Percentiles rank a stretch among this genome's conserved stretches.
phyloP scores from a whole-genome alignment of 2,797 vertebrate species.

The Epinephelus coioides region DNA sequence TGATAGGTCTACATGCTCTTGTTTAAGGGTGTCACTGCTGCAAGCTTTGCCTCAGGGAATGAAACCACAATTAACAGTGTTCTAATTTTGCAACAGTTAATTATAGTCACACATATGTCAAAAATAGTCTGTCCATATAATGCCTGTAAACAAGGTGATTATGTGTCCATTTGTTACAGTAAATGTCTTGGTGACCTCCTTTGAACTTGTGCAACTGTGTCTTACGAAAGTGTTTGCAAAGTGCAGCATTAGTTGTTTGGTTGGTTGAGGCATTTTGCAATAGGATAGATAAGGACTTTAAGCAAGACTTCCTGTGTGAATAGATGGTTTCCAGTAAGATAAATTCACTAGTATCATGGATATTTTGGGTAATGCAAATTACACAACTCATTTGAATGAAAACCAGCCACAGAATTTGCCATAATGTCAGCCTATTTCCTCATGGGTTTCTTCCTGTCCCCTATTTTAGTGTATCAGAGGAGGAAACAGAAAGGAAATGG shows the following conservation, averaged over 20 bases:
- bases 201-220: not conserved
- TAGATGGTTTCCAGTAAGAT: not conserved
- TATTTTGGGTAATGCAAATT: not conserved
- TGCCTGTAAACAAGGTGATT: not conserved
- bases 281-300: not conserved
- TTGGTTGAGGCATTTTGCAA: not conserved
- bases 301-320: not conserved
- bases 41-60: not conserved
- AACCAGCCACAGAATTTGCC: not conserved
- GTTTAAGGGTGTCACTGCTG: not conserved
- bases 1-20: not conserved
- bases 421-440: conserved; percentile 25
- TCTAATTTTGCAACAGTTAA: not conserved
- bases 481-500: conserved; percentile 36
- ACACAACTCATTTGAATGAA: conserved; percentile 22
- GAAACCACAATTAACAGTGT: not conserved
- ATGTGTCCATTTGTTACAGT: not conserved
- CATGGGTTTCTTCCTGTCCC: not conserved
- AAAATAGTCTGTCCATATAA: not conserved
- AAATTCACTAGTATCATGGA: not conserved
- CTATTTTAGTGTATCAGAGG: conserved; percentile 66
- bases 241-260: not conserved
- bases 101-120: not conserved
- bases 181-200: not conserved
- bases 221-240: not conserved